Percentiles rank a stretch among this genome's conserved stretches.
These are phyloP conservation scores for Mesorhabditis sp. DNA, from an alignment of 2,888 invertebrate species.

Conservation along the genomic window DNA sequence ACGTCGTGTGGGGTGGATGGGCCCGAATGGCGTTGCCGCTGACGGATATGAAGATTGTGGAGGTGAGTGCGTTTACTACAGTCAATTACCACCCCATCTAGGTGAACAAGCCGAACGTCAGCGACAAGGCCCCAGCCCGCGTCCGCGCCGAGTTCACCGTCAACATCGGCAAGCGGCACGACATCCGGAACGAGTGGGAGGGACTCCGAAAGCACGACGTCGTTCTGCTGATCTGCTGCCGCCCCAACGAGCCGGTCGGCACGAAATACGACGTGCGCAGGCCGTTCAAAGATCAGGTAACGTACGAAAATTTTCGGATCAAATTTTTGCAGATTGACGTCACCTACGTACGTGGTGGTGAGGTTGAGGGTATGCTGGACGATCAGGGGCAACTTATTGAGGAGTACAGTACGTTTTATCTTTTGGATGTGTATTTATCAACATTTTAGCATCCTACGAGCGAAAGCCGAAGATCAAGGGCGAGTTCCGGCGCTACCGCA, in stretches of 20 bases:
- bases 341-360: conserved; percentile 88
- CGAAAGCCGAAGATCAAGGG: conserved; percentile 76
- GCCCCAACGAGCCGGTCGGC: conserved; percentile 80
- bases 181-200: conserved; percentile 95
- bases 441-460: conserved; percentile 22
- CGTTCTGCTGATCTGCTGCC: conserved; percentile 80
- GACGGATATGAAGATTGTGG: conserved; percentile 84
- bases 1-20: conserved; percentile 89
- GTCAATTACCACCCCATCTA: conserved; percentile 48
- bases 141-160: conserved; percentile 92
- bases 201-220: conserved; percentile 91
- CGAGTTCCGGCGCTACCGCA: conserved; percentile 83
- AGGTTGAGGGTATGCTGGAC: conserved; percentile 96
- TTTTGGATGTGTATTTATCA: conserved; percentile 68
- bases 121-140: conserved; percentile 88
- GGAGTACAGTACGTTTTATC: conserved; percentile 65
- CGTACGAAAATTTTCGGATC: conserved; percentile 5
- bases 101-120: conserved; percentile 65
- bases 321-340: conserved; percentile 68
- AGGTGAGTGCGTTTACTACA: conserved; percentile 60
- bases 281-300: conserved; percentile 43
- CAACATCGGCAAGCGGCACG: conserved; percentile 81
- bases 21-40: conserved; percentile 96
- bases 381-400: conserved; percentile 90
- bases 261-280: conserved; percentile 57